phyloP scores from a whole-genome alignment of 2,888 invertebrate species.

The Schizaphis graminum region DNA sequence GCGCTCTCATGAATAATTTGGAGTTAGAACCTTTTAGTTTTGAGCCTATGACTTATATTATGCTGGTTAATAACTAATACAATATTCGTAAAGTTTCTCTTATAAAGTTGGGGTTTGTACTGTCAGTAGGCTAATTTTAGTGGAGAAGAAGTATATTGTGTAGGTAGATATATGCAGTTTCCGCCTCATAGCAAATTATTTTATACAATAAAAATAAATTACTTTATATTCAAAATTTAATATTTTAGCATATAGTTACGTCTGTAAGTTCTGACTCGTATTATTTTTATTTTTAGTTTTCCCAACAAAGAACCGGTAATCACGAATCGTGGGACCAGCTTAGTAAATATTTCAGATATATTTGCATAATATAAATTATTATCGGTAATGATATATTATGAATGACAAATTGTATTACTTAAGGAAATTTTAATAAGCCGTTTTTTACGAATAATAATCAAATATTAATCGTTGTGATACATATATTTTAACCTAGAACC shows the following conservation, averaged over 20 bases:
- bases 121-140: neutral
- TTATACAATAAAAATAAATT: conserved; percentile 9
- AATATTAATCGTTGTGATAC: neutral
- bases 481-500: neutral
- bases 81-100: neutral
- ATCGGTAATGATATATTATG: too few species aligned
- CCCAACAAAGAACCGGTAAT: neutral
- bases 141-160: neutral
- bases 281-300: neutral
- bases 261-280: neutral
- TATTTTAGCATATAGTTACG: neutral
- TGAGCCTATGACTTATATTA: conserved; percentile 19
- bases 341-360: neutral
- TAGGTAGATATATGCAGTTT: neutral
- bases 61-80: neutral
- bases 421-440: neutral
- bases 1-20: conserved; percentile 20
- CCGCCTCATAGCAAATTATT: neutral
- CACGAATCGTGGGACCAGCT: neutral
- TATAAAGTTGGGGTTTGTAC: neutral
- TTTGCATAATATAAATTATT: neutral
- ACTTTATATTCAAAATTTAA: neutral
- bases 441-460: neutral
- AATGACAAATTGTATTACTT: neutral
- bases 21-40: neutral